Percentiles rank a stretch among this genome's conserved stretches.
Conservation (phyloP, 2,888 invertebrate species). For the Icerya purchasi region DNA sequence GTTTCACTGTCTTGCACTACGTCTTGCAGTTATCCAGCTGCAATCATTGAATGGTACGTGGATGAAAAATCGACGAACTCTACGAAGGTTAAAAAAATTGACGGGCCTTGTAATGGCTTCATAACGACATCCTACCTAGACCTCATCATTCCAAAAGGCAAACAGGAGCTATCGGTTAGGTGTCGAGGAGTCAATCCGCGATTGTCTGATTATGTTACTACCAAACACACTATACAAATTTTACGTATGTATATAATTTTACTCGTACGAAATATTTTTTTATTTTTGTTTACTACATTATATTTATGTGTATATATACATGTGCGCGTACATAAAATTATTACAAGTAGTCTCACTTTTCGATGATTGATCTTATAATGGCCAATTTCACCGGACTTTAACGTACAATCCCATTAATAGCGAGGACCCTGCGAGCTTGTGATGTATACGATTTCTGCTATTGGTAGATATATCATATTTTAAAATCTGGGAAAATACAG, state of each 20-base stretch:
- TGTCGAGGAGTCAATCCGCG: conserved; percentile 80
- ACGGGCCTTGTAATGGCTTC: conserved; percentile 22
- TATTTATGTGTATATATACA: no score
- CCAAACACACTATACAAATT: conserved; percentile 75
- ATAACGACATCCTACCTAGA: conserved; percentile 70
- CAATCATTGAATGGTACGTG: conserved; percentile 71
- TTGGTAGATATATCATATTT: no score
- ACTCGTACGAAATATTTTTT: no score
- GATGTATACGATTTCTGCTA: no score
- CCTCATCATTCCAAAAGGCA: conserved; percentile 56
- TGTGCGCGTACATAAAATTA: no score
- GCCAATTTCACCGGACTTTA: no score
- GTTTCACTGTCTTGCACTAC: conserved; percentile 76
- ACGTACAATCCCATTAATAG: no score
- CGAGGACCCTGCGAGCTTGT: no score
- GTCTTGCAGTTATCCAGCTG: conserved; percentile 71
- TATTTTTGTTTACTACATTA: no score
- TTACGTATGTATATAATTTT: conserved; percentile 51
- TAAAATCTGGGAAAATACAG: no score
- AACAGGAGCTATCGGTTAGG: conserved; percentile 59
- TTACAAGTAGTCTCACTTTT: no score
- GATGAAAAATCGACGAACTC: conserved; percentile 51
- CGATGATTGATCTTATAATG: no score
- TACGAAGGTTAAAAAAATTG: conserved; percentile 28
- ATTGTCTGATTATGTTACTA: conserved; percentile 70